Conservation (phyloP, 2,888 invertebrate species). For the Nomada flava region DNA sequence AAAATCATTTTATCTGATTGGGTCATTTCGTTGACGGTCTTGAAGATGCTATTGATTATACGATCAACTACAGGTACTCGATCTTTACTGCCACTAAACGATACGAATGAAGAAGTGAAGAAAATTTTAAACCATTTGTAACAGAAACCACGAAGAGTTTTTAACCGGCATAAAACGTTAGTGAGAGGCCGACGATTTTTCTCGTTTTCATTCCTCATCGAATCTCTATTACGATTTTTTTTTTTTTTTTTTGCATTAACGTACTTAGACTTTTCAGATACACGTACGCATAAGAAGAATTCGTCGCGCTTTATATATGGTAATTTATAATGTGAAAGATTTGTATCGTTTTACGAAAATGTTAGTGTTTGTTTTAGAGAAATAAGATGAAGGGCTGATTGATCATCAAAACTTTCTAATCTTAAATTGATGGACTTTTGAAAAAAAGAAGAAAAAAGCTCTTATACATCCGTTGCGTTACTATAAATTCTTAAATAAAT, state of each 20-base stretch:
- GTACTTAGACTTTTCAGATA: slow-evolving; percentile 12
- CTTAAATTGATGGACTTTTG: neutral
- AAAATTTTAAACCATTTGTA: slow-evolving; percentile 35
- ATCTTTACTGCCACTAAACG: slow-evolving; percentile 33
- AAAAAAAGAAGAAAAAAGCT: neutral
- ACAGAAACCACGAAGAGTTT: slow-evolving; percentile 20
- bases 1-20: neutral
- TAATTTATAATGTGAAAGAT: slow-evolving; percentile 7
- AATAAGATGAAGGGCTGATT: neutral
- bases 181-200: neutral
- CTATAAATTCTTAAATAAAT: slow-evolving; percentile 21
- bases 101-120: slow-evolving; percentile 40
- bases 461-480: slow-evolving; percentile 9
- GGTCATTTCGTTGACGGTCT: slow-evolving; percentile 32
- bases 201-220: slow-evolving; percentile 5
- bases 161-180: slow-evolving; percentile 14
- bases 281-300: slow-evolving; percentile 4
- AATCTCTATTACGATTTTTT: neutral
- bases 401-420: neutral
- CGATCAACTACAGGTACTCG: slow-evolving; percentile 18
- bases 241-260: neutral
- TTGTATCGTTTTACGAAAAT: neutral
- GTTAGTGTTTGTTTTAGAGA: neutral
- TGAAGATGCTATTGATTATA: slow-evolving; percentile 36
- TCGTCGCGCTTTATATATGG: slow-evolving; percentile 1